Base-by-base conservation (phyloP, 2,797 vertebrate species). In the Octomys mimax region DNA sequence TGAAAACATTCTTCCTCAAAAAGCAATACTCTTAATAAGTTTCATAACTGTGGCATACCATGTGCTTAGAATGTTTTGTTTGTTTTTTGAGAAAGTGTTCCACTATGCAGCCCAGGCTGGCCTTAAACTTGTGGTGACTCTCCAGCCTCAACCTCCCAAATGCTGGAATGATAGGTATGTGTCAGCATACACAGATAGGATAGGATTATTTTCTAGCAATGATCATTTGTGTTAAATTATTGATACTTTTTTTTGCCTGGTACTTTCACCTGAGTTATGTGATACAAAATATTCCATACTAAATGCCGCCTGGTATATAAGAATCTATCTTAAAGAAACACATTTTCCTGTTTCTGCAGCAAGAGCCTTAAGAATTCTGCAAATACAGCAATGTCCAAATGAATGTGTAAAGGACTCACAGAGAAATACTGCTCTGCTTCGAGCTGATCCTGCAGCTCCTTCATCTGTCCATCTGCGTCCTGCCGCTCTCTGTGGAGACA, bases 381-480 rank as follows among this genome's bases (percentile, higher is more conserved):
- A 88, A 87, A 92, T n/a, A 78, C 0, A 59, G 6, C 1, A 54
- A 49, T 85, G 26, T 87, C 75, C 59, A 81, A 95, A 78, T 84
- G 28, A 87, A 92, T 3, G 13, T 57, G 10, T 54, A 52, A 57
- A 79, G 92, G 96, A 98, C 98, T 98, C 98, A 99, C 99, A 3
- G 99, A 99, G 98, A 99, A 99, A 99, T 99, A 99, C 93, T 99
- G 99, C 66, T 99, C 99, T 2, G 99, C 99, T 98, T 99, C 99
- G 24, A 99, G 98, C 97, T 99, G 99, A 97, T 99, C 99, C 97
- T 99, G 99, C 71, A 99, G 98, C 96, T 99, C 99, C 98, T 99
- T 99, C 99, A 99, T 99, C 97, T 99, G 99, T 19, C 99, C 99
- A 39, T 99, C 99, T 68, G 99, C 99, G 97, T 99, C 99, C 80